phyloP scores from a whole-genome alignment of 2,888 invertebrate genomes.

The Ariolimax columbianus region DNA sequence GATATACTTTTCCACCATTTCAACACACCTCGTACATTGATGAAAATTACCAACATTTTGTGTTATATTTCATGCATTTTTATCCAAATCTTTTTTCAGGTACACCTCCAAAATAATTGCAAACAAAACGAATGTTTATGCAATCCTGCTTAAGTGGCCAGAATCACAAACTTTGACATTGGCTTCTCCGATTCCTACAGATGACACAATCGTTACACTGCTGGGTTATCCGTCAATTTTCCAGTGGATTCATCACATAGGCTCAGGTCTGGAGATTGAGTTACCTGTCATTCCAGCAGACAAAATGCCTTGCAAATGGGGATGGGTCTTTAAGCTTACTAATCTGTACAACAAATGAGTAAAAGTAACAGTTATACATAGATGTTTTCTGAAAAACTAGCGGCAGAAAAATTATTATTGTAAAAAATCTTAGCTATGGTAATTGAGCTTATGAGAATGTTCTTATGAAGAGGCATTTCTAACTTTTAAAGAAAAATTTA shows the following conservation, averaged over 20 bases:
- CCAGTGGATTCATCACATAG: conserved; percentile 39
- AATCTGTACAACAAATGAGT: conserved; percentile 48
- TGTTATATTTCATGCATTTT: neutral
- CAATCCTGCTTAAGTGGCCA: conserved; percentile 86
- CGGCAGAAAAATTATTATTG: too few relatives aligned
- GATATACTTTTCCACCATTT: too few relatives aligned
- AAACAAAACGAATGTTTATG: conserved; percentile 82
- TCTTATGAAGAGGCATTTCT: too few relatives aligned
- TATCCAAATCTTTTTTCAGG: conserved; percentile 46
- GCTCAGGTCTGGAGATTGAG: conserved; percentile 62
- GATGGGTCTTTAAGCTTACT: conserved; percentile 68
- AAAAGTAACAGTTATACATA: too few relatives aligned
- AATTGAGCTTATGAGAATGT: too few relatives aligned
- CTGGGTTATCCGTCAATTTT: conserved; percentile 79
- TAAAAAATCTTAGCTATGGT: too few relatives aligned
- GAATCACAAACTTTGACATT: conserved; percentile 81
- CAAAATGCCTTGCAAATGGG: conserved; percentile 65
- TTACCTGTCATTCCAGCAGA: conserved; percentile 62
- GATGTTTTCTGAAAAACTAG: too few relatives aligned
- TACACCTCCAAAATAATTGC: conserved; percentile 56
- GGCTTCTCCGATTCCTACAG: conserved; percentile 77
- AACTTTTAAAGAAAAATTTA: too few relatives aligned
- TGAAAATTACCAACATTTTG: too few relatives aligned
- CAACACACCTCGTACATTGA: too few relatives aligned
- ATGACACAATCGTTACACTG: conserved; percentile 78